These are phyloP conservation scores for Cairina moschata DNA, from an alignment of 2,113 vertebrate species.

Conservation along the genomic window DNA sequence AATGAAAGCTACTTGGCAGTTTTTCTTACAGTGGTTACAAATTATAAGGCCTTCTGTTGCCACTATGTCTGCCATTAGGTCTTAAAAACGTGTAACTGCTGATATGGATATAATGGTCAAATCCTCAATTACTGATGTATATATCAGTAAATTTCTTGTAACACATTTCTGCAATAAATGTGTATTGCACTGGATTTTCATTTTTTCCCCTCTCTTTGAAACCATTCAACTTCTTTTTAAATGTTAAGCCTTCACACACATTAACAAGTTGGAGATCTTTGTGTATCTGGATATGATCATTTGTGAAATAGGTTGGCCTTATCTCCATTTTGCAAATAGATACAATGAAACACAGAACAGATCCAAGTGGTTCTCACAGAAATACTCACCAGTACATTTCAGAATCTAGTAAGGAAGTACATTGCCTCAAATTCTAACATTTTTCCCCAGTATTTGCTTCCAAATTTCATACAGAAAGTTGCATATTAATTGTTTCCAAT, in stretches of 20 bases:
- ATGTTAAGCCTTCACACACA: background rate
- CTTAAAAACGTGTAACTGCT: background rate
- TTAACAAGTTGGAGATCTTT: background rate
- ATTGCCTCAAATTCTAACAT: background rate
- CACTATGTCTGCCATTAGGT: background rate
- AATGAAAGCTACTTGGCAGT: background rate
- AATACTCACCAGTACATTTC: background rate
- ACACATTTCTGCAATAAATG: background rate
- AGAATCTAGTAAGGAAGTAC: background rate
- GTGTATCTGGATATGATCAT: background rate
- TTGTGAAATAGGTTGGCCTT: background rate
- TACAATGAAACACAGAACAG: background rate
- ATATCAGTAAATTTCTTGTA: background rate
- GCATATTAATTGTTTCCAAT: background rate
- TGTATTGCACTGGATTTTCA: background rate
- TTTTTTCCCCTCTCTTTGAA: background rate
- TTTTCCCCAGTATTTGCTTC: background rate
- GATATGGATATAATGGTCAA: background rate
- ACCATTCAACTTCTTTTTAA: background rate
- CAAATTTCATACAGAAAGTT: background rate
- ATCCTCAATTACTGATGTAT: background rate
- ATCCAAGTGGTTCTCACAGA: background rate
- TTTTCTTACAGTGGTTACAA: background rate
- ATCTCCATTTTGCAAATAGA: background rate
- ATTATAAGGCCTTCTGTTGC: background rate